Conservation (phyloP, 2,797 vertebrate species). For the Saxicola maurus region DNA sequence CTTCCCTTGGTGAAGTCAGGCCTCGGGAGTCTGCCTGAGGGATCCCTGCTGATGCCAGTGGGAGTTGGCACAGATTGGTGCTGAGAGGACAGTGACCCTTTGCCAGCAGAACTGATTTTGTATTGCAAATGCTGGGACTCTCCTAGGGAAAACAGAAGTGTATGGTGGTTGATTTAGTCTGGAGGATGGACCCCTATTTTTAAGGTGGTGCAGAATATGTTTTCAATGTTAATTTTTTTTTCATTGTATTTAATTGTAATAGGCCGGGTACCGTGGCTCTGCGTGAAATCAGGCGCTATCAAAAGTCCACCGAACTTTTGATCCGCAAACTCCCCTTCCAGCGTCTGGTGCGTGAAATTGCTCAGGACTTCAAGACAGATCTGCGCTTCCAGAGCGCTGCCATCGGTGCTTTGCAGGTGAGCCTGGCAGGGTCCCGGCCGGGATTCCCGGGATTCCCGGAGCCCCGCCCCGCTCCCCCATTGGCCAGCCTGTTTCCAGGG, state of each 20-base stretch:
- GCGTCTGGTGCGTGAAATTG: slow-evolving; percentile 81
- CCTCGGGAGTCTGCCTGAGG: background rate
- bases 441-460: background rate
- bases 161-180: accelerated
- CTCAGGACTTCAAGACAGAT: slow-evolving; percentile 85
- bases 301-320: slow-evolving; percentile 83
- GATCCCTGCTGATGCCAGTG: background rate
- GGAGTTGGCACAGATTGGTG: accelerated
- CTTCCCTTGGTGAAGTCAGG: too few relatives aligned
- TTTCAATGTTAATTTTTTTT: background rate
- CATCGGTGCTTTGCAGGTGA: slow-evolving; percentile 84
- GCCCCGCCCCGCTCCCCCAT: background rate
- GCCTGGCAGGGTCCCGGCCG: accelerated
- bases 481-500: slow-evolving; percentile 69
- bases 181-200: accelerated
- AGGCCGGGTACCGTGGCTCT: slow-evolving; percentile 83
- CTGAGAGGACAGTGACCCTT: too few relatives aligned
- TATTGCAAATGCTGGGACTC: accelerated
- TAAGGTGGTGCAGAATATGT: background rate
- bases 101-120: background rate
- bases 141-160: accelerated
- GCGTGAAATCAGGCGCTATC: slow-evolving; percentile 82
- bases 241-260: background rate
- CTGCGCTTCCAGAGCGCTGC: slow-evolving; percentile 84
- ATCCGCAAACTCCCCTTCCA: slow-evolving; percentile 84